Base-by-base conservation (phyloP, 2,113 vertebrate genomes). In the Polypterus bichir region DNA sequence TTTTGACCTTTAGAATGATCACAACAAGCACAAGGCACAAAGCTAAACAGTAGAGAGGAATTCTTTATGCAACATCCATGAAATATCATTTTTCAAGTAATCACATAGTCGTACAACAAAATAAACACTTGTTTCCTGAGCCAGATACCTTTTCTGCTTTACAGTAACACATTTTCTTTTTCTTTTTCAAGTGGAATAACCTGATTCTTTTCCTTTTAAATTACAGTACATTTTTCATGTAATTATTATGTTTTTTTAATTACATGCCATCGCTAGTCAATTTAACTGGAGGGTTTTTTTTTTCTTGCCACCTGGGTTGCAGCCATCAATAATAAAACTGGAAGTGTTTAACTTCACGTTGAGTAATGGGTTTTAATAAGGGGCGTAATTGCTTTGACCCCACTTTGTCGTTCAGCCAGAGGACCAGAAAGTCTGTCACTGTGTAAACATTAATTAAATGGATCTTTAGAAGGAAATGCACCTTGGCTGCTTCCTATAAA, bases 321-420 rank as follows among this genome's bases (percentile, higher is more conserved):
- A 58, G 65, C 62, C 62, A 63, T 59, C 49, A 44, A 55, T 63
- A 52, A 46, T 48, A 56, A 56, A 54, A 47, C 64, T 49, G 6
- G 7, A 47, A 10, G 46, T 10, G 60, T 49, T 56, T 44, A 56
- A 2, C 27, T 49, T 7, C 64, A n/a, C 60, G 55, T 48, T 48
- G 49, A 62, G 65, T 66, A 66, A 66, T 62, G 9, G 60, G 46
- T 45, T 70, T 70, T 70, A 68, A 71, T 75, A 75, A 70, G 67
- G 65, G 68, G 68, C 64, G 48, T 71, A 68, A 75, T 67, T 76
- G 59, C 47, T 51, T 5, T n/a, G 58, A 65, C 64, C 56, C 10
- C 55, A 49, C 65, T 54, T 63, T 62, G 54, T 67, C 62, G 67
- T 67, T 66, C 66, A 59, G 63, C 54, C 64, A 60, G 9, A 59